Conservation (phyloP, 1,140 invertebrate genomes). For the Bombus impatiens region DNA sequence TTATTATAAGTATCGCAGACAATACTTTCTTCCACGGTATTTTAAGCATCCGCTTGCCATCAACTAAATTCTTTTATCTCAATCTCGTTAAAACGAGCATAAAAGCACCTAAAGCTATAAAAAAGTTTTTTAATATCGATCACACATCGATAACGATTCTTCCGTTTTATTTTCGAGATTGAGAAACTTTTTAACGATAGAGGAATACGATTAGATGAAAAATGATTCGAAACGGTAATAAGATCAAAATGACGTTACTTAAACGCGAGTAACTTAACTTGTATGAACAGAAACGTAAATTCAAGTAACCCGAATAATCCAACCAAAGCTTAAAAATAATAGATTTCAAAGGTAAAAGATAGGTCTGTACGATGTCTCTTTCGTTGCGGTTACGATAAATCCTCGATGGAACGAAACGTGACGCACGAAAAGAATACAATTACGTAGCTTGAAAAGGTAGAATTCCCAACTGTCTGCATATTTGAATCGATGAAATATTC, state of each 20-base stretch:
- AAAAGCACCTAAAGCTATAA: too few relatives aligned
- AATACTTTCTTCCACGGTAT: too few relatives aligned
- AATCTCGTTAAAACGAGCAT: too few relatives aligned
- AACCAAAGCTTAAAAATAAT: neutral
- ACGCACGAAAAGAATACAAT: neutral
- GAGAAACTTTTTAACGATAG: neutral
- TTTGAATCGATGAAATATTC: neutral
- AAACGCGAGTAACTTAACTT: neutral
- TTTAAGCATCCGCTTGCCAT: too few relatives aligned
- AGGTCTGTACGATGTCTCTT: neutral
- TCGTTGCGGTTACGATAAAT: neutral
- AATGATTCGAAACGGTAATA: too few relatives aligned
- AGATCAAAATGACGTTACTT: too few relatives aligned
- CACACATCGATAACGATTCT: neutral
- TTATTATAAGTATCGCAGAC: neutral
- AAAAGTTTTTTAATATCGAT: too few relatives aligned
- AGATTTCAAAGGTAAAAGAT: neutral
- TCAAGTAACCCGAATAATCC: neutral
- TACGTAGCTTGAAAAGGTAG: neutral
- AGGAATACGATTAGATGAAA: neutral
- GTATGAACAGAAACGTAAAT: neutral
- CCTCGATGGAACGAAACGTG: neutral
- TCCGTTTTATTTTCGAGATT: neutral
- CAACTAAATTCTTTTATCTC: too few relatives aligned
- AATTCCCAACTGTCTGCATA: neutral